phyloP scores from a whole-genome alignment of 1,140 invertebrate genomes.

The Trinorchestia longiramus region DNA sequence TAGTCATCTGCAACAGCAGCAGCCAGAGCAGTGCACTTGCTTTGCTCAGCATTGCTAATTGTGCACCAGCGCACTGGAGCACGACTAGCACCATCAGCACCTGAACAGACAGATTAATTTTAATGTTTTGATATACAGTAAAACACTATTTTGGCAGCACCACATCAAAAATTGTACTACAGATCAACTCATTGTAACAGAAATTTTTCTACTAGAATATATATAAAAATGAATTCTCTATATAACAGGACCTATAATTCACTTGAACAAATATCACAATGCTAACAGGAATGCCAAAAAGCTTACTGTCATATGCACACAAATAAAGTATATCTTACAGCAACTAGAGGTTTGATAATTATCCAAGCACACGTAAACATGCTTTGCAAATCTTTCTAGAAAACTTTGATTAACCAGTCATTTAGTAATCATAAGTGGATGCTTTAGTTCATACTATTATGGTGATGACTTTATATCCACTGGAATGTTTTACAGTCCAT shows the following conservation, averaged over 20 bases:
- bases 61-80: constrained; percentile 80
- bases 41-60: constrained; percentile 78
- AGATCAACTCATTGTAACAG: neutral
- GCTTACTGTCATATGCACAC: too few relatives aligned
- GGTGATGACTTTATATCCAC: too few relatives aligned
- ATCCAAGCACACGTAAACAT: too few relatives aligned
- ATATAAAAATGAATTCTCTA: neutral
- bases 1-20: constrained; percentile 77
- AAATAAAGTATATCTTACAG: too few relatives aligned
- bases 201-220: neutral
- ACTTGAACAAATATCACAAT: neutral
- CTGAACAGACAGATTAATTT: neutral
- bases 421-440: too few relatives aligned
- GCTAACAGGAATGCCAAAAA: neutral
- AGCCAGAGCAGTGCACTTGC: constrained; percentile 82
- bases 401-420: too few relatives aligned
- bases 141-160: neutral
- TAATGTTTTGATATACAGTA: neutral
- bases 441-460: too few relatives aligned
- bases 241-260: neutral
- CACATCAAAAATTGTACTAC: neutral
- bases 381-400: too few relatives aligned
- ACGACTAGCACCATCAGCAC: neutral
- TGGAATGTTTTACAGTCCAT: too few relatives aligned
- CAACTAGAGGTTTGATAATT: too few relatives aligned